A percentile compares a stretch with the other conserved stretches of the same genome.
Evolutionary conservation across 2,888 invertebrate genomes (phyloP).

Genomic region (Drosophila paramelanica): DNA sequence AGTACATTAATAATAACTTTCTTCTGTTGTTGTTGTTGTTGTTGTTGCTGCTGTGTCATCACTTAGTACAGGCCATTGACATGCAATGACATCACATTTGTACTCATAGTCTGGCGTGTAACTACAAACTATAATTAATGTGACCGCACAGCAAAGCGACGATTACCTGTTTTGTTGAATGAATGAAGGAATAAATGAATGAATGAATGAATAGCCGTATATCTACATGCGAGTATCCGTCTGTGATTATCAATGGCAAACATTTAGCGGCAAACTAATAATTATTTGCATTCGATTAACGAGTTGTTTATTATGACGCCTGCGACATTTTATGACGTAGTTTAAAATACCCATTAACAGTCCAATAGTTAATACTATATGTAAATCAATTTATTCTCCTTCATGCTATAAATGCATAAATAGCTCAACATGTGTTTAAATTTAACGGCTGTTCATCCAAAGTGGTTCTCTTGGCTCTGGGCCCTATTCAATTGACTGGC

Average conservation of each 20-base stretch:
- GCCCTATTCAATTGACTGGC: slow-evolving; percentile 33
- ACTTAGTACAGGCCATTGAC: slow-evolving; percentile 54
- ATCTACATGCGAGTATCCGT: slow-evolving; percentile 18
- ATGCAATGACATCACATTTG: slow-evolving; percentile 59
- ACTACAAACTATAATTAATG: slow-evolving; percentile 58
- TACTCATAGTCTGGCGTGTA: slow-evolving; percentile 17
- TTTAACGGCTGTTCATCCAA: slow-evolving; percentile 3
- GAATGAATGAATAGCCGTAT: slow-evolving; percentile 28
- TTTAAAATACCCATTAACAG: slow-evolving; percentile 22
- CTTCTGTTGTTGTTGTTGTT: slow-evolving; percentile 22
- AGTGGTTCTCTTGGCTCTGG: slow-evolving; percentile 27
- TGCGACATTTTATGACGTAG: slow-evolving; percentile 20
- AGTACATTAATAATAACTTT: slow-evolving; percentile 39
- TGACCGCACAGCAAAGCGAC: slow-evolving; percentile 37
- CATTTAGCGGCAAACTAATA: slow-evolving; percentile 43
- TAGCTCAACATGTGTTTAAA: slow-evolving; percentile 7
- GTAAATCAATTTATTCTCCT: slow-evolving; percentile 21
- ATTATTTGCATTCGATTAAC: slow-evolving; percentile 55
- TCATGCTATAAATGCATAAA: slow-evolving; percentile 15
- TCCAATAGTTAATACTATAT: not conserved
- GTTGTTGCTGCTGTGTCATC: slow-evolving; percentile 42
- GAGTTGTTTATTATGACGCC: slow-evolving; percentile 36
- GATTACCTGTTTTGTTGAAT: slow-evolving; percentile 37
- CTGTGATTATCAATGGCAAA: slow-evolving; percentile 47
- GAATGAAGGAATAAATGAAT: slow-evolving; percentile 28